Evolutionary conservation across 2,797 vertebrate species (phyloP).

Genomic region (Tapera naevia): DNA sequence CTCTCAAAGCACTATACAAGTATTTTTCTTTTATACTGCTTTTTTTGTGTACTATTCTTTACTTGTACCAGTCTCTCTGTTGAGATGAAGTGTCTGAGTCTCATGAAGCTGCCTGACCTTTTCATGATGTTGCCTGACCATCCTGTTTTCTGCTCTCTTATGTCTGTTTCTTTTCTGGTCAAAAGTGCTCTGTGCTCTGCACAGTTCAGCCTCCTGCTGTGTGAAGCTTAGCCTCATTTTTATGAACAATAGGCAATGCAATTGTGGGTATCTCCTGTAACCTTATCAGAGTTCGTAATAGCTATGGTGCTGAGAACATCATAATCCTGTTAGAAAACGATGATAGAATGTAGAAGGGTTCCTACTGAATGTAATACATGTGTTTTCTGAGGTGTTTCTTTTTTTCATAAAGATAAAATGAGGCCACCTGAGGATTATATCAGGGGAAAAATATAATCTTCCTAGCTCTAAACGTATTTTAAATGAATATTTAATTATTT

Average conservation of each 20-base stretch:
- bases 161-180: neutral
- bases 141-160: neutral
- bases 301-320: neutral
- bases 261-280: neutral
- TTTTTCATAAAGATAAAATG: neutral
- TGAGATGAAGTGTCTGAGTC: neutral
- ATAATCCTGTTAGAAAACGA: neutral
- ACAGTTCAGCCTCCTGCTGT: neutral
- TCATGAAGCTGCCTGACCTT: neutral
- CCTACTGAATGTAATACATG: neutral
- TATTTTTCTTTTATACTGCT: neutral
- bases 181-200: neutral
- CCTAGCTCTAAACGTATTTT: neutral
- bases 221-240: neutral
- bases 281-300: neutral
- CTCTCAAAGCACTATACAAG: neutral
- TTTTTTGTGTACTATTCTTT: neutral
- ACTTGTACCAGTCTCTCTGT: neutral
- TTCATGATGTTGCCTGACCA: neutral
- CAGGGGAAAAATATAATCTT: neutral
- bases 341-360: conserved; percentile 2
- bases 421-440: neutral
- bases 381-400: neutral
- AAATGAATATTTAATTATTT: neutral
- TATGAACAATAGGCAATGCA: neutral